A percentile compares a stretch with the other conserved stretches of the same genome.
phyloP scores from a whole-genome alignment of 2,797 vertebrate genomes.

The Spheniscus humboldti region DNA sequence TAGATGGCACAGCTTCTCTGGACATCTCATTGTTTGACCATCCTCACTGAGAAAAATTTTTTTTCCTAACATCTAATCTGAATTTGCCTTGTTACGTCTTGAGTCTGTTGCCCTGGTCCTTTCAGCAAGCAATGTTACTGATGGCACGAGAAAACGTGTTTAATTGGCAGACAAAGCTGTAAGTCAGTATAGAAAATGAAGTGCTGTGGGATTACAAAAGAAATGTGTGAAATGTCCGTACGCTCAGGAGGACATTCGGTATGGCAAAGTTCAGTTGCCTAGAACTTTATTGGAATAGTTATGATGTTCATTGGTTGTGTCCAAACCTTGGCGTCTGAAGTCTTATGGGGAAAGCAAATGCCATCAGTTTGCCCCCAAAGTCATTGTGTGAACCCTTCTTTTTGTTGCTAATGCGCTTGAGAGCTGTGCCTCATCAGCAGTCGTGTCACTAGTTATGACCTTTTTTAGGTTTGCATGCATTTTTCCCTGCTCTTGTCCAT shows the following conservation, averaged over 20 bases:
- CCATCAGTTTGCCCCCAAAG: neutral
- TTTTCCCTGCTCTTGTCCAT: neutral
- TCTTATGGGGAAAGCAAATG: neutral
- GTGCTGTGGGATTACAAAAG: neutral
- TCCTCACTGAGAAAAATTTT: neutral
- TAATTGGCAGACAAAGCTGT: neutral
- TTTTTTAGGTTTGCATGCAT: neutral
- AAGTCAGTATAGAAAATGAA: neutral
- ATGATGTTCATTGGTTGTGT: neutral
- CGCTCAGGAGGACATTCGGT: rapidly evolving
- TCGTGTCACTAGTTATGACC: neutral
- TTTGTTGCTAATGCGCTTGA: neutral
- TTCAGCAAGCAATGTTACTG: neutral
- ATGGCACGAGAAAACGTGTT: neutral
- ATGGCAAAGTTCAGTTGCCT: neutral
- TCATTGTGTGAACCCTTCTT: neutral
- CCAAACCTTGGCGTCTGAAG: neutral
- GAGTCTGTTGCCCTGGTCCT: neutral
- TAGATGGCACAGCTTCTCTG: neutral
- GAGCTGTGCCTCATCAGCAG: neutral
- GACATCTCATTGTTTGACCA: neutral
- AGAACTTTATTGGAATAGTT: neutral
- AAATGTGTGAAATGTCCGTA: rapidly evolving
- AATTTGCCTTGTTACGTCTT: neutral
- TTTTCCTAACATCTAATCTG: neutral